A percentile compares a stretch with the other conserved stretches of the same genome.
These are phyloP conservation scores for Brachynemurus nebulosus DNA, from an alignment of 2,888 invertebrate species.

Conservation along the genomic window DNA sequence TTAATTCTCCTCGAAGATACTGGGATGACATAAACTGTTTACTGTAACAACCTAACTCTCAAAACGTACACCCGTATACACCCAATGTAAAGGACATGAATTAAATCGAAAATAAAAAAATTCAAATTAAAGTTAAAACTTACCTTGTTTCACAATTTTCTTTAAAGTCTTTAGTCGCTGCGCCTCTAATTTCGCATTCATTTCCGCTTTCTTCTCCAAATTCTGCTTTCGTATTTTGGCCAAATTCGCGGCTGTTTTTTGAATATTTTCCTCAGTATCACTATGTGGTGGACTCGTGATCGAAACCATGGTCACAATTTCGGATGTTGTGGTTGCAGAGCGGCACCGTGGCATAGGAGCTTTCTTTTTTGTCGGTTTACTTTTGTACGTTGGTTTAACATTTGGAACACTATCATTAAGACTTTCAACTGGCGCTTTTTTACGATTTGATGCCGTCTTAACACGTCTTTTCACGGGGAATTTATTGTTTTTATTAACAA, in stretches of 20 bases:
- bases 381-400: slow-evolving; percentile 15
- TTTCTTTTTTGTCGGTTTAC: slow-evolving; percentile 17
- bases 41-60: no score
- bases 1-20: no score
- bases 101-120: no score
- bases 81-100: no score
- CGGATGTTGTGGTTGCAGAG: slow-evolving; percentile 25
- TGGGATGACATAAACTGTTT: no score
- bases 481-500: slow-evolving; percentile 20
- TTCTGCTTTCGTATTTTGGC: slow-evolving; percentile 13
- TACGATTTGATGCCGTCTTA: slow-evolving; percentile 17
- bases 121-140: no score
- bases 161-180: slow-evolving; percentile 24
- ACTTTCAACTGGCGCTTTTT: background rate
- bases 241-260: slow-evolving; percentile 13
- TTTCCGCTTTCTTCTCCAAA: background rate
- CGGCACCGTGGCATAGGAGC: slow-evolving; percentile 18
- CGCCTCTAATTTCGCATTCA: slow-evolving; percentile 10
- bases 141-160: slow-evolving; percentile 31
- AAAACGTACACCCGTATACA: no score
- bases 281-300: slow-evolving; percentile 50
- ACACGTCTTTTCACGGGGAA: slow-evolving; percentile 25
- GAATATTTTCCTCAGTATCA: slow-evolving; percentile 40
- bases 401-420: slow-evolving; percentile 11
- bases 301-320: slow-evolving; percentile 52